Evolutionary conservation across 2,113 vertebrate genomes (phyloP).

Genomic region (Rhabdornis inornatus): DNA sequence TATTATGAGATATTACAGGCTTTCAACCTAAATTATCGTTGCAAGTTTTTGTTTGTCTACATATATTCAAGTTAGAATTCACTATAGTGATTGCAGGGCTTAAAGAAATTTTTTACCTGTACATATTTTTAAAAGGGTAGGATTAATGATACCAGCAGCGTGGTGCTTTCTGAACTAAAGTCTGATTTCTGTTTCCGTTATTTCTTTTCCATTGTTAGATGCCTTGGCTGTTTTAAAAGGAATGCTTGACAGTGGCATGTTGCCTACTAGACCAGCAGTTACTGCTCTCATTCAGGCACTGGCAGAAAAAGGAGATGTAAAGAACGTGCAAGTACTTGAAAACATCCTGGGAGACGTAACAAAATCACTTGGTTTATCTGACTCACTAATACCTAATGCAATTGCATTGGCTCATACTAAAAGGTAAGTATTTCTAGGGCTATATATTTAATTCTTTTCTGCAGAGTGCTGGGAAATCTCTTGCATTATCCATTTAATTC

Average conservation of each 20-base stretch:
- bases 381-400: slow-evolving; percentile 84
- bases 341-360: slow-evolving; percentile 54
- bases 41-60: not conserved
- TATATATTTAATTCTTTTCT: not conserved
- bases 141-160: not conserved
- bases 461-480: not conserved
- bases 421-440: slow-evolving; percentile 77
- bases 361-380: slow-evolving; percentile 61
- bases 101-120: not conserved
- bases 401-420: slow-evolving; percentile 79
- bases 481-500: not conserved
- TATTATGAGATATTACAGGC: not conserved
- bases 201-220: slow-evolving; percentile 63
- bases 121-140: not conserved
- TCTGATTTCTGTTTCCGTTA: not conserved
- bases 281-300: slow-evolving; percentile 75
- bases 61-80: not conserved
- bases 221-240: slow-evolving; percentile 72
- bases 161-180: not conserved
- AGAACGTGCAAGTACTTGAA: slow-evolving; percentile 75
- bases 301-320: slow-evolving; percentile 73
- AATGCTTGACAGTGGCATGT: slow-evolving; percentile 60
- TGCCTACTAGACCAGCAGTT: slow-evolving; percentile 69
- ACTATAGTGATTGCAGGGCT: not conserved
- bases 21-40: not conserved